A percentile compares a stretch with the other conserved stretches of the same genome.
phyloP scores from a whole-genome alignment of 2,888 invertebrate genomes.

The Amiota minor region DNA sequence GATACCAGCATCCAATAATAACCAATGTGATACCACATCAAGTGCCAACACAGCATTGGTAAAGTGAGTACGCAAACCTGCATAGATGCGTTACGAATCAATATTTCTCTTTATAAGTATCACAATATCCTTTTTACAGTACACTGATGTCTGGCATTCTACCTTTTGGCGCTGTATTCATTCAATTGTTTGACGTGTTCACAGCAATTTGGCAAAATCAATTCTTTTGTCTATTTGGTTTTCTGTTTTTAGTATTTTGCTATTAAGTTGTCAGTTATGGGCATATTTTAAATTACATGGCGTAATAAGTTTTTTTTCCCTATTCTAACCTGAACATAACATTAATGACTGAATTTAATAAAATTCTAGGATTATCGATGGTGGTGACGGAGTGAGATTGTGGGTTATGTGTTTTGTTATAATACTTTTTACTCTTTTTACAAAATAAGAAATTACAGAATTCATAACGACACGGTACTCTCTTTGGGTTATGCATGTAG shows the following conservation, averaged over 20 bases:
- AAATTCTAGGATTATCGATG: slow-evolving; percentile 85
- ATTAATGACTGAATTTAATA: slow-evolving; percentile 13
- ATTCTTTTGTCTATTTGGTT: slow-evolving; percentile 98
- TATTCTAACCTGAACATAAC: slow-evolving; percentile 8
- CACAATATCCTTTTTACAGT: slow-evolving; percentile 76
- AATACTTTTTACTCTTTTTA: slow-evolving; percentile 97
- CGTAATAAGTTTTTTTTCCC: slow-evolving; percentile 88
- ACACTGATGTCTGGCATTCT: slow-evolving; percentile 96
- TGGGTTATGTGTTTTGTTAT: slow-evolving; percentile 93
- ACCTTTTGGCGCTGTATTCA: slow-evolving; percentile 98
- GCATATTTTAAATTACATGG: slow-evolving; percentile 99
- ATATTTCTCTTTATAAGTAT: slow-evolving; percentile 6
- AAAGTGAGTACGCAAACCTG: slow-evolving; percentile 80
- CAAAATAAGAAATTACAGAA: slow-evolving; percentile 96
- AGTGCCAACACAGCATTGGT: slow-evolving; percentile 98
- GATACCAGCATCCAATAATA: slow-evolving; percentile 96
- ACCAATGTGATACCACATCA: slow-evolving; percentile 99
- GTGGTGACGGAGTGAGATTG: slow-evolving; percentile 99
- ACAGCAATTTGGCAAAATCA: slow-evolving; percentile 99
- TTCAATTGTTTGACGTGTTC: slow-evolving; percentile 97
- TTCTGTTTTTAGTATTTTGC: slow-evolving; percentile 96
- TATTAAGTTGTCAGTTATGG: slow-evolving; percentile 96
- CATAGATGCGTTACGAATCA: neutral
- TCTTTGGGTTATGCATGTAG: slow-evolving; percentile 94
- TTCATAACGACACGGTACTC: slow-evolving; percentile 95